A percentile compares a stretch with the other conserved stretches of the same genome.
These are phyloP conservation scores for Eptatretus burgeri DNA, from an alignment of 2,113 vertebrate genomes.

Conservation along the genomic window DNA sequence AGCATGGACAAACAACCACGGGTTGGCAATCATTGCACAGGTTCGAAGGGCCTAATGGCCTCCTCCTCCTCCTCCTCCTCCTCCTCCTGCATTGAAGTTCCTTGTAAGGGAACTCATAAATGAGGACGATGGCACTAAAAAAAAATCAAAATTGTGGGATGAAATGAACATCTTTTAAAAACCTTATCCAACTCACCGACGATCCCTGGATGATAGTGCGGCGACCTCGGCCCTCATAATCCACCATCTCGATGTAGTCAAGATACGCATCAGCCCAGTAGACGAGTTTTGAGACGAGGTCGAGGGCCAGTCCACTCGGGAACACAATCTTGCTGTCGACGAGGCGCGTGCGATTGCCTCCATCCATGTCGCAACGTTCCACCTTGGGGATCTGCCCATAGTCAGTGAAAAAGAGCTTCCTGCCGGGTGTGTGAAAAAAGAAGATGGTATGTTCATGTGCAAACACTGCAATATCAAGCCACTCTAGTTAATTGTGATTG, in stretches of 20 bases:
- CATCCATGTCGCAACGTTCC: slow-evolving; percentile 2
- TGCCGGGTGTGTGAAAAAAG: not conserved
- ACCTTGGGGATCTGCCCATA: slow-evolving; percentile 6
- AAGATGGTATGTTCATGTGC: too few species aligned
- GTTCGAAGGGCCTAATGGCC: too few species aligned
- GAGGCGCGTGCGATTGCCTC: not conserved
- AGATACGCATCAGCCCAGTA: slow-evolving; percentile 1
- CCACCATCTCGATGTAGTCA: slow-evolving; percentile 6
- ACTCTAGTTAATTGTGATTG: too few species aligned
- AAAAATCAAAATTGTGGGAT: too few species aligned
- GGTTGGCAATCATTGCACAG: too few species aligned
- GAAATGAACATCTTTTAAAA: not conserved
- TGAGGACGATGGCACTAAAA: too few species aligned
- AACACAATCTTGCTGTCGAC: slow-evolving; percentile 4
- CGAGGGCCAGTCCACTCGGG: not conserved
- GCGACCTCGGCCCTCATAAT: not conserved
- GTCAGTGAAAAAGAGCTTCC: slow-evolving; percentile 3
- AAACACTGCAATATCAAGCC: too few species aligned
- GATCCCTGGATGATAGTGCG: not conserved
- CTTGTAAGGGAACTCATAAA: too few species aligned
- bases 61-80: too few species aligned
- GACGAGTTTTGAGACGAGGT: slow-evolving; percentile 3
- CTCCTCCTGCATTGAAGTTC: too few species aligned
- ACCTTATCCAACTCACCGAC: slow-evolving; percentile 10
- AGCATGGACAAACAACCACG: too few species aligned